Conservation (phyloP, 1,140 invertebrate species). For the Arctopsyche grandis region DNA sequence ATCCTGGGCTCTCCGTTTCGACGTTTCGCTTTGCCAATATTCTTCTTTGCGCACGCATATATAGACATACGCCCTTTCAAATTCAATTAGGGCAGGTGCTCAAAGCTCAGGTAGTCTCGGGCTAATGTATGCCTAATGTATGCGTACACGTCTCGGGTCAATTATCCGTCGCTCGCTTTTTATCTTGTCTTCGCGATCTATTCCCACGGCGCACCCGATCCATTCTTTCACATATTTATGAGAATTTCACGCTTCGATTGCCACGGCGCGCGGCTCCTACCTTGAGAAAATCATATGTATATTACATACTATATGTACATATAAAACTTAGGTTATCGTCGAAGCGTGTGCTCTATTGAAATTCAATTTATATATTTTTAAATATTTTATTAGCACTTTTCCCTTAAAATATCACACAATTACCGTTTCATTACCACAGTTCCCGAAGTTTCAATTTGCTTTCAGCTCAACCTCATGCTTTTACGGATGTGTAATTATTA, state of each 20-base stretch:
- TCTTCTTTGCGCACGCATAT: neutral
- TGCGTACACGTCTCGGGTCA: conserved; percentile 39
- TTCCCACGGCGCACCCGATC: conserved; percentile 37
- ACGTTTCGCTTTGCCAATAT: too few species aligned
- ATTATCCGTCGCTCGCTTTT: conserved; percentile 30
- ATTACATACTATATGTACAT: too few species aligned
- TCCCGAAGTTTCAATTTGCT: too few species aligned
- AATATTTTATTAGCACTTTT: too few species aligned
- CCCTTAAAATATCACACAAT: too few species aligned
- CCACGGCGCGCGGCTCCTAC: neutral
- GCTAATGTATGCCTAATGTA: conserved; percentile 17
- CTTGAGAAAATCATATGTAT: neutral
- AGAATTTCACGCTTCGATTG: conserved; percentile 38
- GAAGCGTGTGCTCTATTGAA: too few species aligned
- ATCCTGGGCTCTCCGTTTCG: too few species aligned
- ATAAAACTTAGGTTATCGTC: too few species aligned
- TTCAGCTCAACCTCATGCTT: too few species aligned
- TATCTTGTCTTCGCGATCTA: conserved; percentile 26
- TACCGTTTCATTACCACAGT: too few species aligned
- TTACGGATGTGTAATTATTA: too few species aligned
- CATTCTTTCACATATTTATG: conserved; percentile 43
- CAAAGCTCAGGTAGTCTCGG: neutral
- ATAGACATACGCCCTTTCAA: conserved; percentile 4
- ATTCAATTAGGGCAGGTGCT: conserved; percentile 34
- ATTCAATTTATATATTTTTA: too few species aligned